phyloP scores from a whole-genome alignment of 2,797 vertebrate species.

The Coilia nasus region DNA sequence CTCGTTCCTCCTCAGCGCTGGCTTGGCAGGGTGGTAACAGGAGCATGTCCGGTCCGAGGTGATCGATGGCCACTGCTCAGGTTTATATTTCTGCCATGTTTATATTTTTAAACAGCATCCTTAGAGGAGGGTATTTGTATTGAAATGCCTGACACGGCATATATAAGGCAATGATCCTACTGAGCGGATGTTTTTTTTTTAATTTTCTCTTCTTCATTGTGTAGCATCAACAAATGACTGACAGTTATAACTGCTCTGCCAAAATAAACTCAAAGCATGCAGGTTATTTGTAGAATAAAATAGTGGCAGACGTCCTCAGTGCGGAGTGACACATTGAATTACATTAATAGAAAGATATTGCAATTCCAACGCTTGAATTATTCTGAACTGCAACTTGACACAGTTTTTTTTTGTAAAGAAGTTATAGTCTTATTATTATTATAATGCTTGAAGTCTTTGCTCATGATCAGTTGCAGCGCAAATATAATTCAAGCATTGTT shows the following conservation, averaged over 20 bases:
- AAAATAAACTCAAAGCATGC: not conserved
- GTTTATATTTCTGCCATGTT: conserved; percentile 2
- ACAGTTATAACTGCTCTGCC: not conserved
- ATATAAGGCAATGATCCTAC: not conserved
- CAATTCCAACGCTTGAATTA: too few relatives aligned
- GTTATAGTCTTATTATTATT: too few relatives aligned
- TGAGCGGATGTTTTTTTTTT: not conserved
- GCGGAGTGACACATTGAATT: too few relatives aligned
- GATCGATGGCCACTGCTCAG: not conserved
- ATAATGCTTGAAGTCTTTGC: too few relatives aligned
- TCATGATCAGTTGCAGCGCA: too few relatives aligned
- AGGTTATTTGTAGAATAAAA: too few relatives aligned
- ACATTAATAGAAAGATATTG: too few relatives aligned
- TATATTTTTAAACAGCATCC: not conserved
- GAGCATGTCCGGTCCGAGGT: not conserved
- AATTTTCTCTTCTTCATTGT: not conserved
- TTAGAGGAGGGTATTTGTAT: not conserved
- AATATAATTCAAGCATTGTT: too few relatives aligned
- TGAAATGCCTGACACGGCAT: not conserved
- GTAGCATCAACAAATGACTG: not conserved
- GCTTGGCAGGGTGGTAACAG: not conserved
- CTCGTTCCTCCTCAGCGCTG: not conserved
- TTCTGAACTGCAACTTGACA: too few relatives aligned
- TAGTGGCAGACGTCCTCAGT: too few relatives aligned
- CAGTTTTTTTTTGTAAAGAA: too few relatives aligned